A percentile compares a stretch with the other conserved stretches of the same genome.
phyloP scores from a whole-genome alignment of 2,888 invertebrate species.

The Amiota communis region DNA sequence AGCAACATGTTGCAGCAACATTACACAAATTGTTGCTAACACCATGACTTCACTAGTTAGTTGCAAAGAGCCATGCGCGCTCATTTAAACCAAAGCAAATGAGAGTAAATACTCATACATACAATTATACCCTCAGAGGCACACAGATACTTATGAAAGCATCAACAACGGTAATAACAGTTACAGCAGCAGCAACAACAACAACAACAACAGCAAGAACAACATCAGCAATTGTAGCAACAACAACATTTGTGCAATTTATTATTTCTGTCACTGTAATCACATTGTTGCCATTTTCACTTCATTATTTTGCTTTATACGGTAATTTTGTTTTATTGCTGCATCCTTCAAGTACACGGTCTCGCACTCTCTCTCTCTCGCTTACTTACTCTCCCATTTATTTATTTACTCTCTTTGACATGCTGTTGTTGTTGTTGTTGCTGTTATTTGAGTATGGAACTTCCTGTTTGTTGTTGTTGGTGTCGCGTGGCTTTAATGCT shows the following conservation, averaged over 20 bases:
- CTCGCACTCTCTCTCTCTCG: slow-evolving; percentile 35
- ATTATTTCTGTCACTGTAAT: slow-evolving; percentile 56
- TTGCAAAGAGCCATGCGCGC: background rate
- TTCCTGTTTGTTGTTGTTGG: slow-evolving; percentile 9
- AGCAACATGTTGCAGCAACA: slow-evolving; percentile 61
- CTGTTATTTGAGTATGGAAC: background rate
- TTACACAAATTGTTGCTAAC: background rate
- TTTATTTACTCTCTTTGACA: background rate
- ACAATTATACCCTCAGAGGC: slow-evolving; percentile 53
- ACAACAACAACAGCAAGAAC: background rate
- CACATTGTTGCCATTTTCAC: slow-evolving; percentile 68
- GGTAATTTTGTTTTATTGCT: slow-evolving; percentile 64
- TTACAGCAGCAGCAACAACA: background rate
- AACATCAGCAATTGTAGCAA: background rate
- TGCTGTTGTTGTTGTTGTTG: slow-evolving; percentile 18
- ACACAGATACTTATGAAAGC: slow-evolving; percentile 35
- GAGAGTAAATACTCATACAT: background rate
- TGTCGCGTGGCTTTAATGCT: slow-evolving; percentile 9
- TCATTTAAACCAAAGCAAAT: too few relatives aligned
- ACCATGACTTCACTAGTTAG: background rate
- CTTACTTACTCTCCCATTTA: background rate
- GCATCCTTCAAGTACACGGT: slow-evolving; percentile 48
- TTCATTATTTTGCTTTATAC: slow-evolving; percentile 65
- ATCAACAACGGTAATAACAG: background rate
- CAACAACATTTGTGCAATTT: slow-evolving; percentile 44